Base-by-base conservation (phyloP, 1,140 invertebrate genomes). In the Telenomus remus region DNA sequence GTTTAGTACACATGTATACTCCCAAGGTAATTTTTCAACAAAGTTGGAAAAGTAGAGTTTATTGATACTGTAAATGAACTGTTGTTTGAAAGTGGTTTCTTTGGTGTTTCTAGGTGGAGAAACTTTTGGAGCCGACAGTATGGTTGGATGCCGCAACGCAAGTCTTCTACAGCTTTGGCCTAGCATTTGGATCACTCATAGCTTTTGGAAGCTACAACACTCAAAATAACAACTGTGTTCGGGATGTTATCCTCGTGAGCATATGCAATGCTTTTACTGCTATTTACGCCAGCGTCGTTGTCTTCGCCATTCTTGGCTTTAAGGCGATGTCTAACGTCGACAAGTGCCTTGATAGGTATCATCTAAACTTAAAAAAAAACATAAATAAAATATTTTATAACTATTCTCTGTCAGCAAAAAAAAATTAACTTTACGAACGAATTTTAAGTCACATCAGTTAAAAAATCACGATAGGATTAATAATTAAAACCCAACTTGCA, bases 101-200 rank as follows among this genome's bases (percentile, higher is more conserved):
- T 13, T 44, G 11, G 6, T 6, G 11, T 73, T 68, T 78, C 78
- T 80, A 94, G 93, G 90, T 96, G 74, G 93, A 94, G 70, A 96
- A 94, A 83, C 88, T 96, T 27, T 82, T 92, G 39, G 91, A 95
- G 79, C 93, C 94, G 0, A 94, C 90, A 47, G 95, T 97, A 0
- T 98, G 97, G 97, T 88, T 97, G 77, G 96, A 97, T 84, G 96
- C 97, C 4, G 96, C 96, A 6, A 97, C 96, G 0, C 97, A 98
- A 91, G 96, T 98, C 11, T 98, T 98, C 88, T 98, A 97, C 87
- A 96, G 95, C 4, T 96, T 98, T 84, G 96, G 96, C 9, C 88
- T 97, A 73, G 96, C 95, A 12, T 98, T 97, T 85, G 96, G 96
- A 13, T 96, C 95, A 0, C 89, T 97, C 19, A 96, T 97, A 79